Evolutionary conservation across 2,888 invertebrate species (phyloP), one percentile per base, ranked within the genome.

Genomic region (Hirtodrosophila confusa): DNA sequence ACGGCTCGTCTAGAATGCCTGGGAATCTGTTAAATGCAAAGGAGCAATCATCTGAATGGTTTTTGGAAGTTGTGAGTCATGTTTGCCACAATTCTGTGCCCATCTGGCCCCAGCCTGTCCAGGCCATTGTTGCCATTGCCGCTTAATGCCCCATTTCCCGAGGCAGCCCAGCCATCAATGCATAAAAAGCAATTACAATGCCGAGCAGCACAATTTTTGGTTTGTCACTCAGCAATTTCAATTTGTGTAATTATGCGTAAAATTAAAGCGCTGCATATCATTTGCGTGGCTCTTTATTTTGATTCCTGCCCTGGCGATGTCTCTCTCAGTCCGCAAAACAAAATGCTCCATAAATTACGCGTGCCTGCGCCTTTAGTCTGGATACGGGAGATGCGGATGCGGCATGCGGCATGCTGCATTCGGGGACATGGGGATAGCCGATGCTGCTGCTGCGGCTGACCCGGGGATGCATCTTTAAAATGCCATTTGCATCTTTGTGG

Each of bases 401-500:
- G 51, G 12, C 6, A 48, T 8, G 9, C 36, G 49, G 17, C 17
- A 17, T 17, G 17, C 17, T 1, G 17, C 17, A 1, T 17, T 17
- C 17, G 17, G 17, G 2, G 17, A 17, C 17, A 17, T 17, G 17
- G 17, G 17, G 17, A 17, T 47, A 23, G 3, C 12, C n/a, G 50
- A 57, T 51, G 70, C 73, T 86, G 85, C 17, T 17, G 17, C 17
- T 17, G 17, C 17, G 17, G 70, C 73, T 86, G 85, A 80, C 85
- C 80, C 83, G 75, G 58, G 82, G 75, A 79, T 87, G 90, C 88
- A 89, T 85, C 87, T 86, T 90, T 89, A 89, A 90, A 90, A 90
- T 90, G 89, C 90, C 91, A 89, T 86, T 89, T 85, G 88, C 90
- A 89, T 87, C 87, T 86, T 82, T 89, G 90, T 76, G 89, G 88